phyloP scores from a whole-genome alignment of 2,113 vertebrate species.

The Oophaga pumilio region DNA sequence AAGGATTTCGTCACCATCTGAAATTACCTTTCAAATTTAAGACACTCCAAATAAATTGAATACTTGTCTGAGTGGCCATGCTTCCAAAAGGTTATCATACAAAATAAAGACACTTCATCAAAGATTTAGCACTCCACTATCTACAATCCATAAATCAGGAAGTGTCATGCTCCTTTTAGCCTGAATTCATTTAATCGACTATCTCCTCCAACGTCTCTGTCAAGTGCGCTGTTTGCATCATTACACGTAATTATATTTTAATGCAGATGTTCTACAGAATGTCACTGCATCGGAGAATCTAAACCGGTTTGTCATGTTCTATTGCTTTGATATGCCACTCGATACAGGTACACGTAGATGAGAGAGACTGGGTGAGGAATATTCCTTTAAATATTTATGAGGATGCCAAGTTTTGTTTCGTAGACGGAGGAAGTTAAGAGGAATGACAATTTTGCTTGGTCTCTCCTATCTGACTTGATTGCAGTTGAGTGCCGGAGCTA shows the following conservation, averaged over 20 bases:
- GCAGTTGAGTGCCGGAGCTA: background rate
- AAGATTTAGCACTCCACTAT: constrained; percentile 45
- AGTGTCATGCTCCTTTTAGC: constrained; percentile 54
- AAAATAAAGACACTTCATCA: constrained; percentile 56
- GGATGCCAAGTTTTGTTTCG: constrained; percentile 53
- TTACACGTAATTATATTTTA: constrained; percentile 59
- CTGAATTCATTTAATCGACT: constrained; percentile 47
- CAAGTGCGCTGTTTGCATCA: constrained; percentile 57
- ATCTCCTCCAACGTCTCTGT: constrained; percentile 48
- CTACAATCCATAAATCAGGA: constrained; percentile 54
- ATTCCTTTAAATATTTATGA: constrained; percentile 55
- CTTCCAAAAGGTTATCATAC: constrained; percentile 54
- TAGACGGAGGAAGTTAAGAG: constrained; percentile 41
- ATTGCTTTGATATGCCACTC: constrained; percentile 58
- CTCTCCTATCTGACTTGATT: constrained; percentile 10
- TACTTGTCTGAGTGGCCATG: constrained; percentile 44
- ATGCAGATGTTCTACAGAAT: constrained; percentile 58
- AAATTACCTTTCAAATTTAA: constrained; percentile 54
- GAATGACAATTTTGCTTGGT: constrained; percentile 41
- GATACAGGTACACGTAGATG: constrained; percentile 51
- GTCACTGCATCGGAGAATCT: constrained; percentile 54
- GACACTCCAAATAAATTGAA: constrained; percentile 56
- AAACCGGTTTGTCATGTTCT: constrained; percentile 57
- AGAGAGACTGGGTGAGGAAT: constrained; percentile 52
- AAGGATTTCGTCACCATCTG: constrained; percentile 30